phyloP scores from a whole-genome alignment of 2,113 vertebrate species.

The Anhinga rufa region DNA sequence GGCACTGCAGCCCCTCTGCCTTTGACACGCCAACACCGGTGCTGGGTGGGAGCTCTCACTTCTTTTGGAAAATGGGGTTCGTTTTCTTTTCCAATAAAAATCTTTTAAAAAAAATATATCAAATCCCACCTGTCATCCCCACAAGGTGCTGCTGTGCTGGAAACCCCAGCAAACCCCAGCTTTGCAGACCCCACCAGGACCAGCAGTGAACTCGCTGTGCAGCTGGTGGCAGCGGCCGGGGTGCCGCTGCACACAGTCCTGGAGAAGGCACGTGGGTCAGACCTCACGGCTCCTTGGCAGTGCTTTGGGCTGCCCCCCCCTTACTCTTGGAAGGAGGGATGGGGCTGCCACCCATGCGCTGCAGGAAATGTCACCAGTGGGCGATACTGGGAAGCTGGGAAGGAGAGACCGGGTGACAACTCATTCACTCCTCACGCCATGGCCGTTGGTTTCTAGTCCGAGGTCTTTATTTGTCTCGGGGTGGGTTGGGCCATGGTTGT shows the following conservation, averaged over 20 bases:
- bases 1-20: not conserved
- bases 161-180: not conserved
- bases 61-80: slow-evolving; percentile 15
- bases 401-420: accelerated
- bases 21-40: not conserved
- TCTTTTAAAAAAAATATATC: not conserved
- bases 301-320: accelerated
- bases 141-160: not conserved
- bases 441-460: not conserved
- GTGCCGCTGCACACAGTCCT: not conserved
- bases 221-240: not conserved
- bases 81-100: slow-evolving; percentile 67
- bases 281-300: not conserved
- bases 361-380: not conserved
- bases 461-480: slow-evolving; percentile 58
- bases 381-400: not conserved
- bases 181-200: not conserved
- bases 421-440: not conserved
- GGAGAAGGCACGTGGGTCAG: not conserved
- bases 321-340: not conserved
- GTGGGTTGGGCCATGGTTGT: not conserved
- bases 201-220: not conserved
- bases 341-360: not conserved
- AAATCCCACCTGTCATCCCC: not conserved
- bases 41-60: slow-evolving; percentile 9